Evolutionary conservation across 2,888 invertebrate species (phyloP), one percentile per base, ranked within the genome.

Genomic region (Lasiommata megera): DNA sequence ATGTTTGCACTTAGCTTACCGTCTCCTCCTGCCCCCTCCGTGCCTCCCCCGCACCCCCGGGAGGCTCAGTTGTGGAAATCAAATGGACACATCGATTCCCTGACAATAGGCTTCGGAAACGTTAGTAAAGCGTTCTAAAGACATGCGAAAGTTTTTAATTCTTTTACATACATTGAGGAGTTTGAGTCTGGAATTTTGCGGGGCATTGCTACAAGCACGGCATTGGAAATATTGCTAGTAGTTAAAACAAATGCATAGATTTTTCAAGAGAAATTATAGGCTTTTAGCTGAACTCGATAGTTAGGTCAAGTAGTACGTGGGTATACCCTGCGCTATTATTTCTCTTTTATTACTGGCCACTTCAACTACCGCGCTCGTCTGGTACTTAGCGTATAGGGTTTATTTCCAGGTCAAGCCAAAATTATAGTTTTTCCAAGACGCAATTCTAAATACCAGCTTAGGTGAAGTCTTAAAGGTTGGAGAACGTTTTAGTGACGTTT

Each of bases 1-100:
- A 77, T 77, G 78, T 78, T 79, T 77, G 80, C 78, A 78, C 74
- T 77, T 73, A 68, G 68, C 70, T 52, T 36, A 36, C 17, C 28
- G 38, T 17, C 17, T 41, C 14, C 16, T 37, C 34, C 48, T 16
- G 11, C 23, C 55, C 54, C 38, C 16, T 23, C 37, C 6, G 28
- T n/a, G 57, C 66, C 55, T 37, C 56, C 29, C 44, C 53, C 53
- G 60, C 60, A 56, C 61, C 56, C 63, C 65, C 68, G 70, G 75
- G 75, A 77, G 77, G 77, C 76, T 74, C 80, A 77, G 76, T 76
- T 73, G 77, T 74, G 73, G 72, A 74, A 75, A 77, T 74, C 73
- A 75, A 74, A 77, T 76, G 48, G 50, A 56, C 53, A 56, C 60
- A 56, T 60, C 56, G 60, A 60, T 56, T 60, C 51, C 55, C 53